A percentile compares a stretch with the other conserved stretches of the same genome.
Conservation (phyloP, 2,113 vertebrate species). For the Dipodomys spectabilis region DNA sequence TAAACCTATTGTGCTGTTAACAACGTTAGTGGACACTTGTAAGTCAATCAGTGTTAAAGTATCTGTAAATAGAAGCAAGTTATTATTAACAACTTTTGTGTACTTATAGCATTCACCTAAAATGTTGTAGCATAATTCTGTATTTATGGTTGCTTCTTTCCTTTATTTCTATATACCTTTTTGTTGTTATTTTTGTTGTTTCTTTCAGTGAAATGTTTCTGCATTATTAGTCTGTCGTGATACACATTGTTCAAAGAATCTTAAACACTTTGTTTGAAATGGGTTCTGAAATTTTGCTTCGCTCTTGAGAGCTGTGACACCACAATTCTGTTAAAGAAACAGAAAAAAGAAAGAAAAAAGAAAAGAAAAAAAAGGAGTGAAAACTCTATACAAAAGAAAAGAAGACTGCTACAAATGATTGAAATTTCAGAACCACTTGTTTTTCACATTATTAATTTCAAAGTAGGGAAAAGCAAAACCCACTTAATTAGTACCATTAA, state of each 20-base stretch:
- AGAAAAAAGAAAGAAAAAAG: constrained; percentile 51
- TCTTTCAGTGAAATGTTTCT: constrained; percentile 87
- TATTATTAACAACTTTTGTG: constrained; percentile 97
- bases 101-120: constrained; percentile 94
- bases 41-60: constrained; percentile 96
- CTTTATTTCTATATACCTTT: constrained; percentile 84
- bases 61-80: constrained; percentile 98
- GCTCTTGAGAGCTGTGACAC: constrained; percentile 65
- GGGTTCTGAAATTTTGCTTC: constrained; percentile 72
- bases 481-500: constrained; percentile 76
- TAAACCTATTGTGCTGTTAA: constrained; percentile 95
- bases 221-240: constrained; percentile 88
- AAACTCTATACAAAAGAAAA: constrained; percentile 61
- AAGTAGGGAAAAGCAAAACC: constrained; percentile 77
- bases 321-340: constrained; percentile 68
- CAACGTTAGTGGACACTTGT: constrained; percentile 96
- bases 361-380: constrained; percentile 43
- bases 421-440: constrained; percentile 65
- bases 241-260: constrained; percentile 87
- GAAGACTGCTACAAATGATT: constrained; percentile 79
- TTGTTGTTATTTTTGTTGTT: constrained; percentile 82
- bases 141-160: constrained; percentile 87
- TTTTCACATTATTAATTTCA: constrained; percentile 73
- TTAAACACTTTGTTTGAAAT: constrained; percentile 83
- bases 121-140: constrained; percentile 90